Conservation (phyloP, 2,888 invertebrate genomes). For the Nesidiocoris tenuis region DNA sequence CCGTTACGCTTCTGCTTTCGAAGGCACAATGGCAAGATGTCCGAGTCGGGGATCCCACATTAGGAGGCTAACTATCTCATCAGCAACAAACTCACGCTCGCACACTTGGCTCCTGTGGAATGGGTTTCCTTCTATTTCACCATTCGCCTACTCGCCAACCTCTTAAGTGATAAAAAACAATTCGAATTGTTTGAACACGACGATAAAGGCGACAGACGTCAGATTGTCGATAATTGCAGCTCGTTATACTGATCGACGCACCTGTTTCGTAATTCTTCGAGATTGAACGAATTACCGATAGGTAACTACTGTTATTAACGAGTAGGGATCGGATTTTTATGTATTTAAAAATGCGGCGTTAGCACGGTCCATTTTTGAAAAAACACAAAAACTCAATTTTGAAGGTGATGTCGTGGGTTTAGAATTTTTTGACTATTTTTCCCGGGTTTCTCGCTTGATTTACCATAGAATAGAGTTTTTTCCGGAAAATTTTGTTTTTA, state of each 20-base stretch:
- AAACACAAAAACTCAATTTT: no score
- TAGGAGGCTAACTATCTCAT: constrained; percentile 23
- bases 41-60: not conserved
- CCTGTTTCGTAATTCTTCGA: not conserved
- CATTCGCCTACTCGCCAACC: constrained; percentile 9
- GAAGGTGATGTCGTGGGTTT: no score
- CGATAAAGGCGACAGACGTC: not conserved
- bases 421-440: no score
- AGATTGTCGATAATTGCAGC: not conserved
- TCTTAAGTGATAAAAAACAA: constrained; percentile 11
- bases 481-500: no score
- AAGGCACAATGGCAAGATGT: not conserved
- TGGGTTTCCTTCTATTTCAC: constrained; percentile 2
- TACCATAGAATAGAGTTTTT: no score
- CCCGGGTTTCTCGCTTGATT: no score
- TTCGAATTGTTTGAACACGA: constrained; percentile 19
- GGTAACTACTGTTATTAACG: no score
- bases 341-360: no score
- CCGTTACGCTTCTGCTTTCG: not conserved
- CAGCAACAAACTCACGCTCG: constrained; percentile 5
- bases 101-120: not conserved
- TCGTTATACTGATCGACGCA: not conserved
- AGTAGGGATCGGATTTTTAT: no score
- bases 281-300: no score
- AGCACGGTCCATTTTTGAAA: no score